Evolutionary conservation across 2,797 vertebrate genomes (phyloP).

Genomic region (Gila robusta): DNA sequence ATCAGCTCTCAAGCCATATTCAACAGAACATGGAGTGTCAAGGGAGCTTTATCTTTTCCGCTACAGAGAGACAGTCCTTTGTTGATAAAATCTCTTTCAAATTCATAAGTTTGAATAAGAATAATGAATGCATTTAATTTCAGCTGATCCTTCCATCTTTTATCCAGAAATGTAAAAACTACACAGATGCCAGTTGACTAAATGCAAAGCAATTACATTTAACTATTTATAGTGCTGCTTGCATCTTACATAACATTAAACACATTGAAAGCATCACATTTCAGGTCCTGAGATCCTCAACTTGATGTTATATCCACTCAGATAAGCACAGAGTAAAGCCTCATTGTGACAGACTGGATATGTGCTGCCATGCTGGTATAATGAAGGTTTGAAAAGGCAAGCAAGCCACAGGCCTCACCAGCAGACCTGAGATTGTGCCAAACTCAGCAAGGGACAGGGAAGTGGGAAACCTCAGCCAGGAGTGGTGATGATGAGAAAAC

Average conservation of each 20-base stretch:
- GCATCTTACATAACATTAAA: background rate
- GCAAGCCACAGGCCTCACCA: conserved; percentile 39
- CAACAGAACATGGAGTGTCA: conserved; percentile 26
- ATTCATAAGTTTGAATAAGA: conserved; percentile 21
- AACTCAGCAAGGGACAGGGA: conserved; percentile 37
- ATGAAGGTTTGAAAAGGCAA: conserved; percentile 51
- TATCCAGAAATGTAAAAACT: conserved; percentile 3
- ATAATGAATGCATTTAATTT: conserved; percentile 18
- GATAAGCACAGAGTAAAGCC: conserved; percentile 32
- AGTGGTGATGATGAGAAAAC: conserved; percentile 51
- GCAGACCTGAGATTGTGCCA: conserved; percentile 45
- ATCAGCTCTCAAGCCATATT: conserved; percentile 41
- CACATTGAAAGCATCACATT: background rate
- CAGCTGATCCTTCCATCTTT: background rate
- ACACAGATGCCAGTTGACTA: conserved; percentile 1
- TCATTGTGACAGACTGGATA: conserved; percentile 46
- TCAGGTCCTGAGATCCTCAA: background rate
- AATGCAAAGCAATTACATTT: background rate
- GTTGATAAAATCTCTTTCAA: conserved; percentile 45
- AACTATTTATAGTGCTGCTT: background rate
- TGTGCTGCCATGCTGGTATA: conserved; percentile 48
- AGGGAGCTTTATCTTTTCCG: conserved; percentile 32
- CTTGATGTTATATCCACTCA: conserved; percentile 34
- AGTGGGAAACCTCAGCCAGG: conserved; percentile 41
- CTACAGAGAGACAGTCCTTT: conserved; percentile 3